Base-by-base conservation (phyloP, 2,113 vertebrate genomes). In the Stigmatopora nigra region DNA sequence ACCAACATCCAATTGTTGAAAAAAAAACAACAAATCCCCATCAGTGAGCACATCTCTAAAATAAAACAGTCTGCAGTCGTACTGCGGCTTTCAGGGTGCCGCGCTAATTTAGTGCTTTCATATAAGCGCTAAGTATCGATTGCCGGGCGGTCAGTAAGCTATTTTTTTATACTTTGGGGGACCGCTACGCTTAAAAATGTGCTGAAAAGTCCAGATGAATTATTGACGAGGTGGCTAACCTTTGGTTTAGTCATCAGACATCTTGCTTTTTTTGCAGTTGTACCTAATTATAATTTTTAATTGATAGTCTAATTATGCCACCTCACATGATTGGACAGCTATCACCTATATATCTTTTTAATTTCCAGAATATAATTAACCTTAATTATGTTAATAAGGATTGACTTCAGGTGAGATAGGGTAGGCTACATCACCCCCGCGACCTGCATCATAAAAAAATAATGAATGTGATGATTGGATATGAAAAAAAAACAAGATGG, bases 131-230 rank as follows among this genome's bases (percentile, higher is more conserved):
- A 64, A 38, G 35, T 64, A 71, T 70, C 57, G 62, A 78, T 65
- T 49, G 38, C 38, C 5, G 2, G 38, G 38, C 5, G 38, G 38
- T 25, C 16, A 20, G 38, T 53, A 46, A 69, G 0, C 45, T 51
- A 22, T 63, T n/a, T 57, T 38, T 35, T 64, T 73, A 70, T 44
- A 51, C 35, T 68, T 65, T 19, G 66, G 14, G 62, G 65, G 52
- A 47, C 16, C 41, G 5, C 22, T 15, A 7, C 31, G 22, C 13
- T 15, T 1, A n/a, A 6, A 31, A n/a, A 67, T 36, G 14, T 31
- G 35, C 11, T 9, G 56, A 36, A 7, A 51, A 65, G 31, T 41
- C 41, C 59, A 59, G 56, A 71, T 76, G 41, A 72, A 80, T 76
- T 55, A 67, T 58, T 70, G 49, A 69, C 3, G 58, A 63, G 25